Conservation (phyloP, 2,888 invertebrate genomes). For the Drosophila greeni region DNA sequence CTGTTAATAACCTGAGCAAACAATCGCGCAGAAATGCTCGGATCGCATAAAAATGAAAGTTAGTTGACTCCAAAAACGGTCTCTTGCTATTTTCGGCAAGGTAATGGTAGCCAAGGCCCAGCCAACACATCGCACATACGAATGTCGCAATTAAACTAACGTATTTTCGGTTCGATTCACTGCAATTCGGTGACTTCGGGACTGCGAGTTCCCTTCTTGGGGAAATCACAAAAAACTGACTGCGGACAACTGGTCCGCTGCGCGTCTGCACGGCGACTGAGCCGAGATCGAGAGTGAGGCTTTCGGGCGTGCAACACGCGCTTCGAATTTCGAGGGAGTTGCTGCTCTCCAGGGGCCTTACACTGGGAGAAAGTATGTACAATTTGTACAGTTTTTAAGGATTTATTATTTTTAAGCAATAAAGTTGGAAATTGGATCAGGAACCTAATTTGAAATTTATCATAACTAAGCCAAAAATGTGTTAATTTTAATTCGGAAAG, state of each 20-base stretch:
- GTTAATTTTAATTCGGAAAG: no score
- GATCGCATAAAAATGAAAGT: conserved; percentile 61
- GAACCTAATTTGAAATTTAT: no score
- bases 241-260: conserved; percentile 48
- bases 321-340: conserved; percentile 14
- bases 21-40: conserved; percentile 47
- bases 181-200: background rate
- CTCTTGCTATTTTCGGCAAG: conserved; percentile 37
- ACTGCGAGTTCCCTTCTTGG: conserved; percentile 7
- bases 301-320: conserved; percentile 59
- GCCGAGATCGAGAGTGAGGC: conserved; percentile 57
- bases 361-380: conserved; percentile 8
- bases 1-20: conserved; percentile 58
- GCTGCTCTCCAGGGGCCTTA: conserved; percentile 3
- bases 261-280: conserved; percentile 60
- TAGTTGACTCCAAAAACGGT: conserved; percentile 28
- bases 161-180: conserved; percentile 34
- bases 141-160: conserved; percentile 57
- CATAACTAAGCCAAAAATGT: no score
- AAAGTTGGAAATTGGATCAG: no score
- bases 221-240: conserved; percentile 17
- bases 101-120: conserved; percentile 34
- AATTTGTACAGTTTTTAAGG: background rate
- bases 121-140: conserved; percentile 49
- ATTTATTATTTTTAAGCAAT: no score